Percentiles rank a stretch among this genome's conserved stretches.
Conservation (phyloP, 2,113 vertebrate species). For the Calyptommatus sinebrachiatus region DNA sequence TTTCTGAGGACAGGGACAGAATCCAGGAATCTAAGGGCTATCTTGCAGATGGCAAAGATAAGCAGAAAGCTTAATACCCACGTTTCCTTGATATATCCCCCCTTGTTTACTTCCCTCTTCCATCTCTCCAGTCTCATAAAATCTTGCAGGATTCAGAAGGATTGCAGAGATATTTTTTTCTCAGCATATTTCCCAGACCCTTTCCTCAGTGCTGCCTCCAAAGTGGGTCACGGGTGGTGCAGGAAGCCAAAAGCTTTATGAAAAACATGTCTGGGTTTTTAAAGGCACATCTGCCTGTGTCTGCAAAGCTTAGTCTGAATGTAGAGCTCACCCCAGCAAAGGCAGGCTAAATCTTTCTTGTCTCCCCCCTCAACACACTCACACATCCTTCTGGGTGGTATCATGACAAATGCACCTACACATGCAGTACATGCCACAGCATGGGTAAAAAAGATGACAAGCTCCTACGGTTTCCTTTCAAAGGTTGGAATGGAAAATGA, state of each 20-base stretch:
- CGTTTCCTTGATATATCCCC: neutral
- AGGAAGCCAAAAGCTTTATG: conserved; percentile 24
- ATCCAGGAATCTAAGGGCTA: neutral
- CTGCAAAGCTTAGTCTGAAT: conserved; percentile 7
- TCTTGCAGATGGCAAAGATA: neutral
- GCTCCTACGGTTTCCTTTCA: neutral
- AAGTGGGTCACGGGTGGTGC: conserved; percentile 37
- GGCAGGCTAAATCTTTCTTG: neutral
- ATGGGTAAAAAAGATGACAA: neutral
- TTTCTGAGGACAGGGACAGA: neutral
- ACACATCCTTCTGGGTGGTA: conserved; percentile 5
- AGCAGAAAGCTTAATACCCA: neutral
- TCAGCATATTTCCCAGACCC: conserved; percentile 25
- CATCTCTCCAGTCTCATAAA: conserved; percentile 13
- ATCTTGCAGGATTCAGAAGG: conserved; percentile 25
- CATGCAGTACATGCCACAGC: neutral
- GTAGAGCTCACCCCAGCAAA: neutral
- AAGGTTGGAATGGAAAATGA: neutral
- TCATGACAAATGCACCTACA: neutral
- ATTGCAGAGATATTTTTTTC: conserved; percentile 33
- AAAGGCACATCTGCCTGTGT: conserved; percentile 27
- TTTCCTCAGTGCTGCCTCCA: conserved; percentile 27
- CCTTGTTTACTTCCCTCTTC: conserved; percentile 12
- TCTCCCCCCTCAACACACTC: neutral
- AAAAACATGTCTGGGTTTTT: conserved; percentile 42